Conservation (phyloP, 2,888 invertebrate species). For the Plutella xylostella region DNA sequence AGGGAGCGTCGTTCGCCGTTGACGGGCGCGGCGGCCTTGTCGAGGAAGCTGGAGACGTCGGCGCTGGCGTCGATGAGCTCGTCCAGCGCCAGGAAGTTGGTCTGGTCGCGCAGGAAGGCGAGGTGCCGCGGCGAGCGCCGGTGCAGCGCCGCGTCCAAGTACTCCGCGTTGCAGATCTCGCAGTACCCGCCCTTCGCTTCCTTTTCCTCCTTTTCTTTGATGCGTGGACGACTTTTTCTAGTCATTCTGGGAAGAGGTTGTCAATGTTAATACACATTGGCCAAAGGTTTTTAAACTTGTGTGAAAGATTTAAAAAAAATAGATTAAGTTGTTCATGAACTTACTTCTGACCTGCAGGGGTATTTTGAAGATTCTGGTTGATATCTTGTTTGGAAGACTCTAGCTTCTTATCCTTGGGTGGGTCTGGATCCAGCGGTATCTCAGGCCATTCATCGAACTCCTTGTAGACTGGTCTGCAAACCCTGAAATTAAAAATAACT, state of each 20-base stretch:
- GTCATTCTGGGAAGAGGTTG: conserved; percentile 61
- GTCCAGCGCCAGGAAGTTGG: conserved; percentile 81
- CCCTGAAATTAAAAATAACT: conserved; percentile 34
- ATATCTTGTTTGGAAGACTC: conserved; percentile 29
- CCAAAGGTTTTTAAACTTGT: neutral
- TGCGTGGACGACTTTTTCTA: conserved; percentile 56
- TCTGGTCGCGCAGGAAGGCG: conserved; percentile 78
- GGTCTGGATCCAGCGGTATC: conserved; percentile 56
- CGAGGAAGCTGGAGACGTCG: conserved; percentile 77
- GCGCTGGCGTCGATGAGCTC: conserved; percentile 75
- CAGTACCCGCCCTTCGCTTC: conserved; percentile 75
- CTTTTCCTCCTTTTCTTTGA: conserved; percentile 53
- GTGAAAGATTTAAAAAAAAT: no score
- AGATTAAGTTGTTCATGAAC: no score
- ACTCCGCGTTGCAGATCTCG: conserved; percentile 84
- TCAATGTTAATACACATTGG: no score
- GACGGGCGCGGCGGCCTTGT: conserved; percentile 58
- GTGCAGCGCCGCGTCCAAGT: conserved; percentile 77
- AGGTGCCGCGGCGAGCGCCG: conserved; percentile 80
- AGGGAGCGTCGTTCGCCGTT: conserved; percentile 49
- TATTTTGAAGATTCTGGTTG: conserved; percentile 23
- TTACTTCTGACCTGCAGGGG: conserved; percentile 39
- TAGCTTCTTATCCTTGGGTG: conserved; percentile 44
- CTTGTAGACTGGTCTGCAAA: conserved; percentile 72
- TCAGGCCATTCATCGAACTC: conserved; percentile 75